Percentiles rank a stretch among this genome's conserved stretches.
phyloP scores from a whole-genome alignment of 2,113 vertebrate genomes.

The Romanogobio albipinnatus region DNA sequence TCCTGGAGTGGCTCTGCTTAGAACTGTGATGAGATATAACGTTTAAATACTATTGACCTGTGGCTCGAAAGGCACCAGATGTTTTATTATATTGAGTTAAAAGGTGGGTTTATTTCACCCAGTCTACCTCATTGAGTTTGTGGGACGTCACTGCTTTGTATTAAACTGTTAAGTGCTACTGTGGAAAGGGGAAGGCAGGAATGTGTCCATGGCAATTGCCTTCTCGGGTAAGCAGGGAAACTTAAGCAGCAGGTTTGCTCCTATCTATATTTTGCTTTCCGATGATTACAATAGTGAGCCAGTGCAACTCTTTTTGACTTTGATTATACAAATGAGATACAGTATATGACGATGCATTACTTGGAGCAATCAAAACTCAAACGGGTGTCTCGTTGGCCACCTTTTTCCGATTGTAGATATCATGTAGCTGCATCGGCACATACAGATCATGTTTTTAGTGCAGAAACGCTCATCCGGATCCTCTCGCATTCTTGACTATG shows the following conservation, averaged over 20 bases:
- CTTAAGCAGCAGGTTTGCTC: slow-evolving; percentile 81
- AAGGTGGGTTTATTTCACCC: slow-evolving; percentile 77
- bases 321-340: slow-evolving; percentile 74
- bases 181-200: slow-evolving; percentile 68
- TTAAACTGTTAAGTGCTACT: slow-evolving; percentile 80
- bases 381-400: slow-evolving; percentile 62
- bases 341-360: slow-evolving; percentile 72
- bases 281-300: slow-evolving; percentile 77
- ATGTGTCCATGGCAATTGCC: slow-evolving; percentile 68
- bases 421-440: slow-evolving; percentile 62
- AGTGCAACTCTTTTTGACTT: slow-evolving; percentile 66
- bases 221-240: slow-evolving; percentile 82
- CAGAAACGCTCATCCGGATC: slow-evolving; percentile 72
- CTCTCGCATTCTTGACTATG: slow-evolving; percentile 53
- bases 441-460: slow-evolving; percentile 62
- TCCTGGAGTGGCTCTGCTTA: slow-evolving; percentile 74
- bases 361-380: slow-evolving; percentile 72
- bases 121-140: slow-evolving; percentile 84
- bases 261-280: slow-evolving; percentile 77
- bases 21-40: slow-evolving; percentile 70
- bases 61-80: slow-evolving; percentile 70
- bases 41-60: slow-evolving; percentile 69
- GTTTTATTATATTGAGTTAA: slow-evolving; percentile 70
- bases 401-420: slow-evolving; percentile 63
- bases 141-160: slow-evolving; percentile 80